Percentiles rank a stretch among this genome's conserved stretches.
These are phyloP conservation scores for Brienomyrus brachyistius DNA, from an alignment of 2,113 vertebrate genomes.

Conservation along the genomic window DNA sequence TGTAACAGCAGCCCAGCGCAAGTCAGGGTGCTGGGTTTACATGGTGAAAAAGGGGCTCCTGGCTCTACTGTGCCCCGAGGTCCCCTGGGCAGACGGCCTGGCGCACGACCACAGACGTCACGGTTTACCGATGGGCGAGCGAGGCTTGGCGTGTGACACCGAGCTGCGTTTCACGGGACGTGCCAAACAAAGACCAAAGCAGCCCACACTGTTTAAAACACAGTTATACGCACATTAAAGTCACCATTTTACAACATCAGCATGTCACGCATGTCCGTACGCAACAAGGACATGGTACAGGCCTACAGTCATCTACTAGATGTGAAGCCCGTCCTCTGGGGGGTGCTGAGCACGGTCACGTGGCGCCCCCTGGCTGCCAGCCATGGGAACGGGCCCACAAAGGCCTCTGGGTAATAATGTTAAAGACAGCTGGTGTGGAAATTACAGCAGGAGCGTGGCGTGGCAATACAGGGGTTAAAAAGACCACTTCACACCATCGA, in stretches of 20 bases:
- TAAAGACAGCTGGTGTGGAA: slow-evolving; percentile 16
- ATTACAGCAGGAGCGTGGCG: slow-evolving; percentile 51
- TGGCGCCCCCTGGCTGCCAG: background rate
- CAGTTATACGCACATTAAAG: background rate
- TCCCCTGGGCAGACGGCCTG: background rate
- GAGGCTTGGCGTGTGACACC: background rate
- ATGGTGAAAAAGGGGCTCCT: background rate
- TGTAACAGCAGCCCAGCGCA: background rate
- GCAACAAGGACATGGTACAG: background rate
- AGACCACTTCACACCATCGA: slow-evolving; percentile 28
- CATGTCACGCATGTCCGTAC: background rate
- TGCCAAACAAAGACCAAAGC: background rate
- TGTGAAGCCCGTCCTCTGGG: background rate
- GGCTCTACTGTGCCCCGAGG: background rate
- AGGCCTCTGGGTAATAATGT: slow-evolving; percentile 3
- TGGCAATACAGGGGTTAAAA: slow-evolving; percentile 45
- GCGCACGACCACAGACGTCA: background rate
- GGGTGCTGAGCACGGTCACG: background rate
- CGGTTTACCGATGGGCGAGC: background rate
- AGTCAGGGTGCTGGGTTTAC: background rate
- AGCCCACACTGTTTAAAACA: background rate
- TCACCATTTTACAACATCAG: slow-evolving; percentile 9
- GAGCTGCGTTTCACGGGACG: background rate
- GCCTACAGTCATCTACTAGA: background rate
- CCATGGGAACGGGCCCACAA: background rate